Evolutionary conservation across 2,888 invertebrate species (phyloP).

Genomic region (Cactoblastis cactorum): DNA sequence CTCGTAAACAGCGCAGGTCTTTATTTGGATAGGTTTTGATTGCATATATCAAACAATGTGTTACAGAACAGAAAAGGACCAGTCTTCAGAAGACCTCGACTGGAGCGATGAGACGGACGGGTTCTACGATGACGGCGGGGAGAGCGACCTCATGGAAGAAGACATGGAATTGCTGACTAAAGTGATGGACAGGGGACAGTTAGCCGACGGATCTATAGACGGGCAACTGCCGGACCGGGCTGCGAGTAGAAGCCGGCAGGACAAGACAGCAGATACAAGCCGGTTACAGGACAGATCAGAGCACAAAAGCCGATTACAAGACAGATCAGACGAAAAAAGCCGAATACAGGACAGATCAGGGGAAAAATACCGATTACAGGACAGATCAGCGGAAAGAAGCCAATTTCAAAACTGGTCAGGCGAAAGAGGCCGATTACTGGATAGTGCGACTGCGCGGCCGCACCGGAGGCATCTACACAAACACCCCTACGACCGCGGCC

Average conservation of each 20-base stretch:
- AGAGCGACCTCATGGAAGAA: conserved; percentile 56
- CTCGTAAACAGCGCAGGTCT: neutral
- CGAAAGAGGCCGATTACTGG: conserved; percentile 16
- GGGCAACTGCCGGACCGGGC: neutral
- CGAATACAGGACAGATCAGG: no score
- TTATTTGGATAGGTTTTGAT: no score
- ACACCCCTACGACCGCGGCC: conserved; percentile 73
- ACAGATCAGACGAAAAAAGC: no score
- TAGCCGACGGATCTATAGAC: conserved; percentile 36
- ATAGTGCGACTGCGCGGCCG: conserved; percentile 39
- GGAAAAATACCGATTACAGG: no score
- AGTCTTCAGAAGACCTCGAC: conserved; percentile 50
- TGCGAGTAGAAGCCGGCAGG: no score
- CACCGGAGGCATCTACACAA: conserved; percentile 75
- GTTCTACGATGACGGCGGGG: conserved; percentile 54
- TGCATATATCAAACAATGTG: neutral
- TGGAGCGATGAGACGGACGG: conserved; percentile 52
- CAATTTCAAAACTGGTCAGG: no score
- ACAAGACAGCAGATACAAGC: no score
- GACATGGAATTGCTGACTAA: conserved; percentile 48
- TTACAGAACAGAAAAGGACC: conserved; percentile 45
- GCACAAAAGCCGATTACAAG: no score
- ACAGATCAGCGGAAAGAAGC: no score
- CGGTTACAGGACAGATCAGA: no score
- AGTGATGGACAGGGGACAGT: conserved; percentile 27